Evolutionary conservation across 2,888 invertebrate species (phyloP), one percentile per base, ranked within the genome.

Genomic region (Drosophila helvetica): DNA sequence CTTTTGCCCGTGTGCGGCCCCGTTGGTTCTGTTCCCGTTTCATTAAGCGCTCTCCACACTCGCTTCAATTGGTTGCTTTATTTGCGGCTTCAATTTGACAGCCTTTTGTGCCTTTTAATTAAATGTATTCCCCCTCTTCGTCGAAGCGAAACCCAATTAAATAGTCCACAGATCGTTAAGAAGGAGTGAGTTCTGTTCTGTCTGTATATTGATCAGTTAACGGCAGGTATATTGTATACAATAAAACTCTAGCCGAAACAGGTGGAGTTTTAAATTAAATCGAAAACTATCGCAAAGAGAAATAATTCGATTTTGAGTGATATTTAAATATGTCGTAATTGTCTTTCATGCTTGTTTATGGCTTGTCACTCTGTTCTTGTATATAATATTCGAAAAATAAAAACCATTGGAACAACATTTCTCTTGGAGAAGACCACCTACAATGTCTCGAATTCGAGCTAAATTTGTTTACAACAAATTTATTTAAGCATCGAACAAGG

Each of bases 21-120:
- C 22, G 22, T 22, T 65, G 52, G 51, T 74, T 58, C 52, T 66
- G 51, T 74, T 58, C 48, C 62, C 46, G 62, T 71, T 80, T 75
- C 78, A 82, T 79, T 75, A 79, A 80, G 63, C 67, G 65, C 68
- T 70, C 65, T 72, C 70, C 55, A 72, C 74, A 70, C 64, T 62
- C 57, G 61, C 78, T 80, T 75, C 82, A 89, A 85, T 85, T 89
- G 88, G 74, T 87, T 87, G 76, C 79, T 87, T 87, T 85, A 89
- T 89, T 87, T 85, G 85, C 65, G 86, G 82, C 75, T 65, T 77
- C 78, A 84, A 84, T 87, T 80, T 69, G 66, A 51, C 64, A 64
- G 64, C 69, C 64, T 62, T 74, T 76, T 66, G 67, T 65, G 79
- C 50, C 30, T 78, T 89, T 89, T 89, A 89, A 90, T 89, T 89